A percentile compares a stretch with the other conserved stretches of the same genome.
Conservation (phyloP, 2,888 invertebrate genomes). For the Microplitis deprimator region DNA sequence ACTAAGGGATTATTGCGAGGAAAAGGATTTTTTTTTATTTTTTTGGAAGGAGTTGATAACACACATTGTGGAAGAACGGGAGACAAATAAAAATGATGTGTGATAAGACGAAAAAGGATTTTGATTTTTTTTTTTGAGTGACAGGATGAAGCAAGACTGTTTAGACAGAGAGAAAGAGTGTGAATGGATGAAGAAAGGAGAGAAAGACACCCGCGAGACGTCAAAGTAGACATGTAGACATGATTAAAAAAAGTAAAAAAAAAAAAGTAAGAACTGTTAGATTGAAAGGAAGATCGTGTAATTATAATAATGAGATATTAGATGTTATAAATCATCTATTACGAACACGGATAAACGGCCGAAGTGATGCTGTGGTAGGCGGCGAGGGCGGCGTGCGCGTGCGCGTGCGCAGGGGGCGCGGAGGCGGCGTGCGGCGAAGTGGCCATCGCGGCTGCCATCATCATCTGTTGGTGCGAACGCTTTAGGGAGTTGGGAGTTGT, state of each 20-base stretch:
- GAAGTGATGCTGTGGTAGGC: slow-evolving; percentile 81
- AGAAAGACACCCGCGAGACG: neutral
- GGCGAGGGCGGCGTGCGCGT: slow-evolving; percentile 78
- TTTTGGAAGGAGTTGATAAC: neutral
- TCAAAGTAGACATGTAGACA: neutral
- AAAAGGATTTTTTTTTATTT: neutral
- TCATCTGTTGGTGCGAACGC: slow-evolving; percentile 72
- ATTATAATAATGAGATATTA: neutral
- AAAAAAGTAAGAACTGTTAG: neutral
- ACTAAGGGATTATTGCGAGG: neutral
- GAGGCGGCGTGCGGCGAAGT: slow-evolving; percentile 77
- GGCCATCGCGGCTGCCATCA: slow-evolving; percentile 72
- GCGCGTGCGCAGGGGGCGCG: slow-evolving; percentile 77
- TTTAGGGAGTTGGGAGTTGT: slow-evolving; percentile 72
- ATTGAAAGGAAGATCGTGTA: neutral
- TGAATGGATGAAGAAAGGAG: neutral
- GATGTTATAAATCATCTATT: slow-evolving; percentile 71
- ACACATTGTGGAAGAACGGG: no score
- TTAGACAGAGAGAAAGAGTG: neutral
- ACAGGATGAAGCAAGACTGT: no score
- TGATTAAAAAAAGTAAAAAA: neutral
- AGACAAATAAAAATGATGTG: no score
- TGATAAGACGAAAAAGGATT: no score
- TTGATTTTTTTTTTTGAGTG: no score
- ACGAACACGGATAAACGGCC: slow-evolving; percentile 89